A percentile compares a stretch with the other conserved stretches of the same genome.
These are phyloP conservation scores for Laothoe populi DNA, from an alignment of 2,888 invertebrate species.

Conservation along the genomic window DNA sequence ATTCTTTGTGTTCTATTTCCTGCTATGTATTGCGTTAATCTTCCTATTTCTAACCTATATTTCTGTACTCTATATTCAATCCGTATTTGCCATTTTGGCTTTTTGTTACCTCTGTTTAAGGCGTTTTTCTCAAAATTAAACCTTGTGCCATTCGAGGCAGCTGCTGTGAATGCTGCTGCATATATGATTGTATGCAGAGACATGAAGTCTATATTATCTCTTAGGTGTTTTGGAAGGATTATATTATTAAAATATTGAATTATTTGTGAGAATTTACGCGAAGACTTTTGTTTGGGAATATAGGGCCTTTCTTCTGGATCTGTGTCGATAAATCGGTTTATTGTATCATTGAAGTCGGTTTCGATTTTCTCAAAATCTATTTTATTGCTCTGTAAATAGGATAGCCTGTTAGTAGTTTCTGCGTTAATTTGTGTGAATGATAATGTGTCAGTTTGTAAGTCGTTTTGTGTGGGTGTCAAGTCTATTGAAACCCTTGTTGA, in stretches of 20 bases:
- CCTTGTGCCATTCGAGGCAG: no score
- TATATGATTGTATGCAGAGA: no score
- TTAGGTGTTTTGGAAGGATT: not conserved
- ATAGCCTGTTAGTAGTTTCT: no score
- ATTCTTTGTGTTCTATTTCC: no score
- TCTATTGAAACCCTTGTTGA: no score
- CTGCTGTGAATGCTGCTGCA: no score
- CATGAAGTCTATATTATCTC: not conserved
- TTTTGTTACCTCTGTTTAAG: not conserved
- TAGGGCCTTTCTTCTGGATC: constrained; percentile 4
- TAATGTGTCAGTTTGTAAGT: no score
- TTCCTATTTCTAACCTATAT: no score
- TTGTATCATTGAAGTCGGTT: not conserved
- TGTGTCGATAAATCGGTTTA: not conserved
- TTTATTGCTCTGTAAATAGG: no score
- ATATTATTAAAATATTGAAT: not conserved
- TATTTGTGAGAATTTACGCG: not conserved
- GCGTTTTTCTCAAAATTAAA: not conserved
- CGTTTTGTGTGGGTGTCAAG: no score
- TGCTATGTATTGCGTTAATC: no score
- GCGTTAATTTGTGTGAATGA: not conserved
- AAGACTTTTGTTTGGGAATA: not conserved
- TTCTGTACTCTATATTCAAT: no score
- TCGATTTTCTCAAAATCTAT: not conserved
- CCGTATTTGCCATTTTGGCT: not conserved